Base-by-base conservation (phyloP, 2,888 invertebrate species). In the Sturmia bella region DNA sequence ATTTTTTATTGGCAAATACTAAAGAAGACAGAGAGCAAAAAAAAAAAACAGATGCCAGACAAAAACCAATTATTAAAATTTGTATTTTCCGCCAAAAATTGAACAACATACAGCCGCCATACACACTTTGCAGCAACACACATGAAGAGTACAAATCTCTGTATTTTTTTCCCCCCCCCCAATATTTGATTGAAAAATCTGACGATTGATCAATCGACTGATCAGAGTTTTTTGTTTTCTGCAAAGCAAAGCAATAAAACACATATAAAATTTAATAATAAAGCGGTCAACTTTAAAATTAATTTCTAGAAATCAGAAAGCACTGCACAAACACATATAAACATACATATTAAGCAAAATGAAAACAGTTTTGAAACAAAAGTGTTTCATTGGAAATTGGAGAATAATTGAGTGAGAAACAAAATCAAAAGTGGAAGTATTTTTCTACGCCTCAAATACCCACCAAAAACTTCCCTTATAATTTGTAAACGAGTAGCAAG, bases 51-150 rank as follows among this genome's bases (percentile, higher is more conserved):
- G 85, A 86, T 86, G 86, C 86, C 86, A 86, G 86, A 86, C 86
- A 85, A 84, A 85, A 86, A 86, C 85, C 88, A 89, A 89, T 89
- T 89, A 89, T 89, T 88, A 87, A 89, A 89, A 89, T 89, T 69
- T 89, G 88, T 89, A 88, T 86, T 86, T 85, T 85, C 79, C 79
- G 77, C 80, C 81, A 70, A 63, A 64, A 61, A 52, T 45, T 17
- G 32, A 45, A 6, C 15, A 59, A 32, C n/a, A 27, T 43, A 32
- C 78, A 64, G 45, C 15, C 17, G 37, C 3, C 57, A 74, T n/a
- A 39, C 6, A 64, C 57, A 52, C 48, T 11, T 56, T 19, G 27
- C 43, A 54, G 12, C 21, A 19, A 52, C n/a, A 54, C 41, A 15
- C 5, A 24, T 24, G 15, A 41, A 24, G 15, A 45, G n/a, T 45